phyloP scores from a whole-genome alignment of 2,797 vertebrate species.

The Sebastes aleutianus region DNA sequence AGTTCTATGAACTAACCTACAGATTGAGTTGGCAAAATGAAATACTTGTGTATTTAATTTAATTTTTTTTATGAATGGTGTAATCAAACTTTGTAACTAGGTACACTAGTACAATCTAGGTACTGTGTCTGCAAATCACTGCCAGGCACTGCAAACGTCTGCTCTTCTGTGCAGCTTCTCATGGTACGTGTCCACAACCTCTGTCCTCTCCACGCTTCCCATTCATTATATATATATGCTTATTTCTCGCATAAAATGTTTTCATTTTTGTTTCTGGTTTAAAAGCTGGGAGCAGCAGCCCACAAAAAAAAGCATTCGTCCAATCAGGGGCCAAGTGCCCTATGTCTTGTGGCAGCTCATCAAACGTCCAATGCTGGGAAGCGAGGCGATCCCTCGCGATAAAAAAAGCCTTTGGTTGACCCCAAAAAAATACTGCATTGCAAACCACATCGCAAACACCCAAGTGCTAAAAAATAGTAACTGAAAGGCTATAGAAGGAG shows the following conservation, averaged over 20 bases:
- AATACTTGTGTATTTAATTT: background rate
- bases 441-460: background rate
- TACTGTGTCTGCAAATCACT: background rate
- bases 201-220: too few species aligned
- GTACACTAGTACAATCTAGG: too few species aligned
- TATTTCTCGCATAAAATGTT: too few species aligned
- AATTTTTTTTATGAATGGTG: background rate
- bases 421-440: background rate
- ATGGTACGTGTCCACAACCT: too few species aligned
- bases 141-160: background rate
- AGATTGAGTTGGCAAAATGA: background rate
- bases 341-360: too few species aligned
- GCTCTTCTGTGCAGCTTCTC: background rate
- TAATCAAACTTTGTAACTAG: background rate
- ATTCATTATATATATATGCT: too few species aligned
- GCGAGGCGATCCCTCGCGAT: too few species aligned
- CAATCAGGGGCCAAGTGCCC: too few species aligned
- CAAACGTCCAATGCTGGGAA: too few species aligned
- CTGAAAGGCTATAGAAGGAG: background rate
- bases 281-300: too few species aligned
- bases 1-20: background rate
- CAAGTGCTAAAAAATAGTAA: slow-evolving; percentile 7
- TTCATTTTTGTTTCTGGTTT: too few species aligned
- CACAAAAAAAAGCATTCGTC: too few species aligned
- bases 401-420: background rate